Evolutionary conservation across 2,113 vertebrate genomes (phyloP).

Genomic region (Oncorhynchus masou): DNA sequence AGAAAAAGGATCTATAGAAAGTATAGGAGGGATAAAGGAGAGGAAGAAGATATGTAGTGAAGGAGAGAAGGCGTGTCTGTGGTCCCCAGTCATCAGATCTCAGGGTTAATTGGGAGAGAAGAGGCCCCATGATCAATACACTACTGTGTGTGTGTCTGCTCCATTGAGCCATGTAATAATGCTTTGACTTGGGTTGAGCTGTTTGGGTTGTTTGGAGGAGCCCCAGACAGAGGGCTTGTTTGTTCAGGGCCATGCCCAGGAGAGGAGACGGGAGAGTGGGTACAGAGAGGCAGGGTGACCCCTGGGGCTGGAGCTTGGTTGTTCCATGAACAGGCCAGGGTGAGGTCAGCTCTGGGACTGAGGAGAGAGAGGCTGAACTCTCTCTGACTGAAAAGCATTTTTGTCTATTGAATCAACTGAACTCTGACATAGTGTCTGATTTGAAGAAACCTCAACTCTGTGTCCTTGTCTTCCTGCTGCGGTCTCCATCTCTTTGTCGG

Average conservation of each 20-base stretch:
- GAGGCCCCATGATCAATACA: conserved; percentile 78
- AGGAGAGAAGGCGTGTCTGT: neutral
- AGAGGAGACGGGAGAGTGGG: conserved; percentile 23
- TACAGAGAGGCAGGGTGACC: conserved; percentile 39
- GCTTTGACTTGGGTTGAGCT: conserved; percentile 33
- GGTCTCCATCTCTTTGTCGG: too few species aligned
- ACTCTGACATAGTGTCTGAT: too few species aligned
- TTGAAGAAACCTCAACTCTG: too few species aligned
- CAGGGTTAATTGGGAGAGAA: conserved; percentile 44
- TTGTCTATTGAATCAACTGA: too few species aligned
- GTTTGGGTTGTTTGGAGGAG: conserved; percentile 38
- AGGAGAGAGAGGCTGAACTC: conserved; percentile 10
- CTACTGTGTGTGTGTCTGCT: conserved; percentile 64
- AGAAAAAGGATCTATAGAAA: neutral
- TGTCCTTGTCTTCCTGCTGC: too few species aligned
- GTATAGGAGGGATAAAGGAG: neutral
- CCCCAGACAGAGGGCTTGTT: conserved; percentile 53
- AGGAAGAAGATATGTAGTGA: neutral
- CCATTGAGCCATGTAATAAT: conserved; percentile 44
- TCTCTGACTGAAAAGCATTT: too few species aligned
- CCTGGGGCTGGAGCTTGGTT: conserved; percentile 44
- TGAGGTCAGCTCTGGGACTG: conserved; percentile 44
- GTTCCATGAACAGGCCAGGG: conserved; percentile 35
- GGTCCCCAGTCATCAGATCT: conserved; percentile 12
- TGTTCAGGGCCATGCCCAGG: conserved; percentile 43